Conservation (phyloP, 2,888 invertebrate genomes). For the Aphodius sticticus region DNA sequence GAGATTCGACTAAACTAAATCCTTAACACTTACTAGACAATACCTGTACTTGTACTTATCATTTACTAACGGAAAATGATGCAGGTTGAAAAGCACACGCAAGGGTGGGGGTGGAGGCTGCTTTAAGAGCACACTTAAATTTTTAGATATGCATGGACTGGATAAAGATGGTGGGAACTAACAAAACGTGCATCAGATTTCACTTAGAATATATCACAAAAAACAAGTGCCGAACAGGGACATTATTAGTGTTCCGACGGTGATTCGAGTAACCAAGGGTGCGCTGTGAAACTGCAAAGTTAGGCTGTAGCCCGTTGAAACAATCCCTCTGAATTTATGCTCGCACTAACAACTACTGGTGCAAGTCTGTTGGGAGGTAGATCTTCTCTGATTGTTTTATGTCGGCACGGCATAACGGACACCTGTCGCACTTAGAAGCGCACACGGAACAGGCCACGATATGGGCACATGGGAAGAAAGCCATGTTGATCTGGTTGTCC, state of each 20-base stretch:
- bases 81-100: conserved; percentile 12
- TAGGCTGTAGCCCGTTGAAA: not conserved
- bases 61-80: conserved; percentile 17
- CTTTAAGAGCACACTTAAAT: conserved; percentile 7
- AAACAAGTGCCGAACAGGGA: conserved; percentile 7
- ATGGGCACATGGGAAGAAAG: conserved; percentile 90
- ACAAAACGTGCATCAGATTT: conserved; percentile 8
- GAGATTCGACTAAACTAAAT: conserved; percentile 44
- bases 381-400: conserved; percentile 76
- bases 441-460: conserved; percentile 83
- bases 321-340: not conserved
- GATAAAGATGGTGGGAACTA: not conserved
- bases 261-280: not conserved
- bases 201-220: conserved; percentile 17
- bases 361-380: conserved; percentile 71
- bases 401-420: conserved; percentile 78
- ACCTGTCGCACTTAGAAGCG: conserved; percentile 76
- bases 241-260: not conserved
- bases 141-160: not conserved
- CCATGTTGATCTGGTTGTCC: conserved; percentile 83
- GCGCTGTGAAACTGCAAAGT: not conserved
- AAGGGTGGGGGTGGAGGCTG: too few species aligned
- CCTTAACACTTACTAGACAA: conserved; percentile 17
- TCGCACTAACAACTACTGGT: conserved; percentile 46
- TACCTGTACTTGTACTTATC: conserved; percentile 28